Conservation (phyloP, 2,797 vertebrate species). For the Schizopygopsis malacanthus region DNA sequence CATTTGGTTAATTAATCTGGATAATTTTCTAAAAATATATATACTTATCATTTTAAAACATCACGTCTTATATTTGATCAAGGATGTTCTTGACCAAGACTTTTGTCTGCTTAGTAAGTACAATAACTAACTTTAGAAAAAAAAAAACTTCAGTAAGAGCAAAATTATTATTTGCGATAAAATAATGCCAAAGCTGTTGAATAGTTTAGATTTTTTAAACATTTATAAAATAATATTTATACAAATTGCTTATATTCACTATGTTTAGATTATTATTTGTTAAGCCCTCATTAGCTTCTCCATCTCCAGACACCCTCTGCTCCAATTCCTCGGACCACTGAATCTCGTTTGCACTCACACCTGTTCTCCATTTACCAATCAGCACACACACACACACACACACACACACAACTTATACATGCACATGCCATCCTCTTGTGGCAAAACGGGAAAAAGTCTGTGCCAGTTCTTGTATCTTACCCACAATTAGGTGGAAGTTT, state of each 20-base stretch:
- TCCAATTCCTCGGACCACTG: neutral
- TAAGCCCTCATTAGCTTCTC: neutral
- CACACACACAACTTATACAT: neutral
- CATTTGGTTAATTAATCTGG: too few species aligned
- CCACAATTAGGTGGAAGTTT: too few species aligned
- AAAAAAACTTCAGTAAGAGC: neutral
- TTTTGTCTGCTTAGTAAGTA: neutral
- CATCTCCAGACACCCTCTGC: neutral
- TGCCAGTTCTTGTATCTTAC: too few species aligned
- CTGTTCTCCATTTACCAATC: constrained; percentile 4
- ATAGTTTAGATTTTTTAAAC: neutral
- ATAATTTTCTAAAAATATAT: too few species aligned
- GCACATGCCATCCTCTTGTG: neutral
- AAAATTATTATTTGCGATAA: neutral
- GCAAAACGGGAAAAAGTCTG: too few species aligned
- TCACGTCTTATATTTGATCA: neutral
- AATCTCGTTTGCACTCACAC: neutral
- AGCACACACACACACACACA: neutral
- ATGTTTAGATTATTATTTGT: neutral
- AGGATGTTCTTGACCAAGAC: neutral
- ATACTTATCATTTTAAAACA: too few species aligned
- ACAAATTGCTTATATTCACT: neutral
- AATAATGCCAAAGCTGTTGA: neutral
- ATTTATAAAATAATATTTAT: neutral
- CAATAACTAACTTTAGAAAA: neutral